Conservation (phyloP, 2,888 invertebrate genomes). For the Polydrusus cervinus region DNA sequence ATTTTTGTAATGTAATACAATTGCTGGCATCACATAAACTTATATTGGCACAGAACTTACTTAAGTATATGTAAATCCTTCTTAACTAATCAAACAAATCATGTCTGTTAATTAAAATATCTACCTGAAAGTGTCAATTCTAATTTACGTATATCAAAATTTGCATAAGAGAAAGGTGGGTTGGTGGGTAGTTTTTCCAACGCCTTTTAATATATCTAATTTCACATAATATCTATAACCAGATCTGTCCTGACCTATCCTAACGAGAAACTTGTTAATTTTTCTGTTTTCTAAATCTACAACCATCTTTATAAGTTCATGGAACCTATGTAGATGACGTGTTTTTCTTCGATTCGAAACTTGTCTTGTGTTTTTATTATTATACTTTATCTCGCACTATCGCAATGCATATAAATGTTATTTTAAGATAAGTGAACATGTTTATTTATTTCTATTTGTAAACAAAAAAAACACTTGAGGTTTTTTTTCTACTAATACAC, state of each 20-base stretch:
- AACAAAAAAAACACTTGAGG: too few relatives aligned
- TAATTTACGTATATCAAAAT: conserved; percentile 6
- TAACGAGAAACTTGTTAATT: not conserved
- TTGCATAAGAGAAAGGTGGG: conserved; percentile 20
- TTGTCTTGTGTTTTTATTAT: not conserved
- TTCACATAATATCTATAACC: not conserved
- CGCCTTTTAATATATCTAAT: not conserved
- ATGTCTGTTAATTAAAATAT: not conserved
- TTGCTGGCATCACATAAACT: too few relatives aligned
- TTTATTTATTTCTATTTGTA: too few relatives aligned
- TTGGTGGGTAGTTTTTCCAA: conserved; percentile 1
- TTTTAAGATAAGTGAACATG: too few relatives aligned
- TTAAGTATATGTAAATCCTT: not conserved
- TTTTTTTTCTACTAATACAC: too few relatives aligned
- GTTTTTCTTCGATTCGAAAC: not conserved
- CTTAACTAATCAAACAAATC: conserved; percentile 10
- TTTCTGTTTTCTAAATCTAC: conserved; percentile 1
- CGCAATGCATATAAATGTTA: too few relatives aligned
- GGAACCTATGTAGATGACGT: not conserved
- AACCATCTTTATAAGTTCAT: conserved; percentile 1
- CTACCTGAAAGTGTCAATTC: conserved; percentile 8
- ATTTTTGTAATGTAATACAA: too few relatives aligned
- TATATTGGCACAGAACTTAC: not conserved
- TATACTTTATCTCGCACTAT: not conserved
- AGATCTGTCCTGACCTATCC: conserved; percentile 7